Evolutionary conservation across 2,888 invertebrate species (phyloP).

Genomic region (Thereva nobilitata): DNA sequence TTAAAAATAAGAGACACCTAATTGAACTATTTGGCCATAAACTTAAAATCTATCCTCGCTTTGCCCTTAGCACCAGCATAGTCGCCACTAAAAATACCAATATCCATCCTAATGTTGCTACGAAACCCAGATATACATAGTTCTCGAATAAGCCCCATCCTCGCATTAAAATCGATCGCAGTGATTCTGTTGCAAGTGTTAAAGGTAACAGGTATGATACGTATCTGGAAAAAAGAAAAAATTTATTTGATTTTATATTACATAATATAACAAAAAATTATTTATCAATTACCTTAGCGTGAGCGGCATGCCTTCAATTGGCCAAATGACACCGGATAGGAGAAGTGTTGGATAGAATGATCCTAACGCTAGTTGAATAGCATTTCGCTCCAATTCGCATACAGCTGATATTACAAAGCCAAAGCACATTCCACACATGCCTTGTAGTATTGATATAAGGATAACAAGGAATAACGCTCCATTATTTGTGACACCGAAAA

Average conservation of each 20-base stretch:
- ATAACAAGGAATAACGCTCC: slow-evolving; percentile 86
- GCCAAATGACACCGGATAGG: slow-evolving; percentile 95
- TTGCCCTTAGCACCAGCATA: slow-evolving; percentile 77
- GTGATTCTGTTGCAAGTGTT: slow-evolving; percentile 89
- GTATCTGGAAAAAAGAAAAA: slow-evolving; percentile 59
- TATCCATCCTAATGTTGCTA: slow-evolving; percentile 86
- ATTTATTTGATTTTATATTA: background rate
- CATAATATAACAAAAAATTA: background rate
- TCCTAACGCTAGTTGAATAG: slow-evolving; percentile 89
- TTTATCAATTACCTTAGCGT: slow-evolving; percentile 63
- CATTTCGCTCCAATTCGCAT: slow-evolving; percentile 89
- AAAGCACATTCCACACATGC: slow-evolving; percentile 94
- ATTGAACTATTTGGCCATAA: slow-evolving; percentile 13
- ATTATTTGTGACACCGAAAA: slow-evolving; percentile 87
- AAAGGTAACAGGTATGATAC: slow-evolving; percentile 83
- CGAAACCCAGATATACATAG: slow-evolving; percentile 85
- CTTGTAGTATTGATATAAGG: slow-evolving; percentile 84
- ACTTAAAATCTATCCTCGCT: slow-evolving; percentile 67
- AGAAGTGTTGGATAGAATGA: slow-evolving; percentile 93
- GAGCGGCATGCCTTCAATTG: slow-evolving; percentile 92
- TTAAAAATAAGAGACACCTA: slow-evolving; percentile 15
- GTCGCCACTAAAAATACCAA: slow-evolving; percentile 79
- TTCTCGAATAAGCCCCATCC: slow-evolving; percentile 83
- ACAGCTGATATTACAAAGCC: slow-evolving; percentile 93
- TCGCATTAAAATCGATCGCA: slow-evolving; percentile 82